A percentile compares a stretch with the other conserved stretches of the same genome.
phyloP scores from a whole-genome alignment of 1,140 invertebrate species.

The Leptinotarsa texana region DNA sequence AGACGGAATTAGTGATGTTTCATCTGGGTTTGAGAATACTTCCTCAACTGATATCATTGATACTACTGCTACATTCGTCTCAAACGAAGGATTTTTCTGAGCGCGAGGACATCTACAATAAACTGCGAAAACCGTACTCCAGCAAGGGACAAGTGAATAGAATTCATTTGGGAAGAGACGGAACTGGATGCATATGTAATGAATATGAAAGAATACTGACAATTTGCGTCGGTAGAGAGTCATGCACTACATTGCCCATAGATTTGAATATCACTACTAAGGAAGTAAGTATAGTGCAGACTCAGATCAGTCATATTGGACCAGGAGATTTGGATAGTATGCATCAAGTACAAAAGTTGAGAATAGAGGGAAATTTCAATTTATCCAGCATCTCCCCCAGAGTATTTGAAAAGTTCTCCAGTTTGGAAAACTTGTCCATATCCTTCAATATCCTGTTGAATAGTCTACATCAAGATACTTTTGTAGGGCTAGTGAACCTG shows the following conservation, averaged over 20 bases:
- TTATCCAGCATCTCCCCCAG: conserved; percentile 39
- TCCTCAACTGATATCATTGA: not conserved
- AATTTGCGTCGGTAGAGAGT: conserved; percentile 41
- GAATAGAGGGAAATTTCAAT: conserved; percentile 46
- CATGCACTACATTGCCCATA: conserved; percentile 43
- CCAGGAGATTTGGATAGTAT: conserved; percentile 42
- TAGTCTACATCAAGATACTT: conserved; percentile 42
- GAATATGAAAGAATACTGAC: conserved; percentile 32
- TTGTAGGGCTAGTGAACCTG: conserved; percentile 46
- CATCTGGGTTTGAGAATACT: not conserved
- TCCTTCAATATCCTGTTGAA: conserved; percentile 45
- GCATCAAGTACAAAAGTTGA: conserved; percentile 34
- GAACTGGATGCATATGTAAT: conserved; percentile 45
- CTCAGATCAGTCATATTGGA: conserved; percentile 37
- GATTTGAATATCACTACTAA: conserved; percentile 31
- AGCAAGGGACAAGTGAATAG: not conserved
- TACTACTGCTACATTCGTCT: not conserved
- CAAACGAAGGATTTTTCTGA: not conserved
- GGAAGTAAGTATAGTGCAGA: conserved; percentile 36
- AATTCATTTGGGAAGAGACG: conserved; percentile 30
- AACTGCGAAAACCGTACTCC: not conserved
- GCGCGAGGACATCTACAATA: not conserved
- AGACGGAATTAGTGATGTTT: not conserved
- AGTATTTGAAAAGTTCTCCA: conserved; percentile 46
- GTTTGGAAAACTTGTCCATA: conserved; percentile 45